Evolutionary conservation across 2,797 vertebrate genomes (phyloP).

Genomic region (Avahi laniger): DNA sequence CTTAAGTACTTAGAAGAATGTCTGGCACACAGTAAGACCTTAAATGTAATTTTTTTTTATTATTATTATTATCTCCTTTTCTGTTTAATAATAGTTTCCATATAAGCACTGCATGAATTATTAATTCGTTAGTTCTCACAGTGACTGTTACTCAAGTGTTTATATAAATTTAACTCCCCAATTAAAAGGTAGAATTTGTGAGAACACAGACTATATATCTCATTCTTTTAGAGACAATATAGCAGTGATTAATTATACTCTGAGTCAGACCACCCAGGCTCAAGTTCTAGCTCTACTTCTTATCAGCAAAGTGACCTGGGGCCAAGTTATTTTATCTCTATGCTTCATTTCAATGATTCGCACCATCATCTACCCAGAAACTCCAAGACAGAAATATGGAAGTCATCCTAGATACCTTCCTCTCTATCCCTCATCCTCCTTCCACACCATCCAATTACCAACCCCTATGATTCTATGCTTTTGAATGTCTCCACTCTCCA

Average conservation of each 20-base stretch:
- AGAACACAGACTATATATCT: neutral
- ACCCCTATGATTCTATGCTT: neutral
- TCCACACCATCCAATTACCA: neutral
- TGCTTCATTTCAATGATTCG: neutral
- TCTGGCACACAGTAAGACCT: neutral
- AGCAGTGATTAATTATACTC: neutral
- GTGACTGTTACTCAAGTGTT: neutral
- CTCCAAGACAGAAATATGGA: neutral
- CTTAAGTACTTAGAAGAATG: neutral
- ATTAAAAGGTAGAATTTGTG: conserved; percentile 9
- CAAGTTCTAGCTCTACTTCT: neutral
- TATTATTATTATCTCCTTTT: neutral
- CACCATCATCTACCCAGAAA: neutral
- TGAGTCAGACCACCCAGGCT: neutral
- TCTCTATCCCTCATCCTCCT: neutral
- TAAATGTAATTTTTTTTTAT: neutral
- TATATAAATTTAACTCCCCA: neutral
- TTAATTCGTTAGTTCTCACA: neutral
- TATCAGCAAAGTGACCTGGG: neutral
- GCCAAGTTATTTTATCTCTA: neutral
- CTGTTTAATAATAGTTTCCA: neutral
- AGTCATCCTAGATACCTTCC: neutral
- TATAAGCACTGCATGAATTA: neutral
- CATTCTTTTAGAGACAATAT: neutral
- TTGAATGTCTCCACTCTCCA: neutral